phyloP scores from a whole-genome alignment of 2,113 vertebrate species.

The Boulengeromyrus knoepffleri region DNA sequence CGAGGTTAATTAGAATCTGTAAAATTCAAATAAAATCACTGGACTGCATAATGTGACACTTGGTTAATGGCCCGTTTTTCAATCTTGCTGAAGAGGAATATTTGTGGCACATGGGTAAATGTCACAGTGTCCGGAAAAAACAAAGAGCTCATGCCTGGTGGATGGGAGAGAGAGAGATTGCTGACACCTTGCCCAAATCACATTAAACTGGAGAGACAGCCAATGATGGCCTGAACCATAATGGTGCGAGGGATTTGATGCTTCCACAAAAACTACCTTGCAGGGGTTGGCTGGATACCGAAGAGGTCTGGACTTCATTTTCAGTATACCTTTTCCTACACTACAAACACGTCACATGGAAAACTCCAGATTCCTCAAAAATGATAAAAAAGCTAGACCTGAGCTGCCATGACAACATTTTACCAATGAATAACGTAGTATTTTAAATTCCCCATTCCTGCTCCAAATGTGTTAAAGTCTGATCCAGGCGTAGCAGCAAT shows the following conservation, averaged over 20 bases:
- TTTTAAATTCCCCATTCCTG: neutral
- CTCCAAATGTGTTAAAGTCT: neutral
- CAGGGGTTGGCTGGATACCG: neutral
- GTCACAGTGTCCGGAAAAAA: neutral
- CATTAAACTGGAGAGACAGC: neutral
- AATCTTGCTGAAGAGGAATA: neutral
- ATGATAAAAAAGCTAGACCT: neutral
- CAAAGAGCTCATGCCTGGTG: neutral
- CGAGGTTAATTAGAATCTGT: neutral
- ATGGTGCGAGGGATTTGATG: neutral
- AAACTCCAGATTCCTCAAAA: neutral
- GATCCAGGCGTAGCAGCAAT: neutral
- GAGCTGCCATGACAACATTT: neutral
- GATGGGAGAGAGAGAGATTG: neutral
- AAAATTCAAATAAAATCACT: neutral
- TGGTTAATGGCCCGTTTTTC: neutral
- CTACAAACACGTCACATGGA: neutral
- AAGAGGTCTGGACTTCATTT: neutral
- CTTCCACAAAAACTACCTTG: neutral
- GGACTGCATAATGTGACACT: neutral
- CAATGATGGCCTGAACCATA: neutral
- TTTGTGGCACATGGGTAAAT: neutral
- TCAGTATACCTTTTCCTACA: neutral
- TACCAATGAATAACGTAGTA: neutral
- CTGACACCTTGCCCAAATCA: neutral